Percentiles rank a stretch among this genome's conserved stretches.
phyloP scores from a whole-genome alignment of 2,888 invertebrate genomes.

The Tipula vernalis region DNA sequence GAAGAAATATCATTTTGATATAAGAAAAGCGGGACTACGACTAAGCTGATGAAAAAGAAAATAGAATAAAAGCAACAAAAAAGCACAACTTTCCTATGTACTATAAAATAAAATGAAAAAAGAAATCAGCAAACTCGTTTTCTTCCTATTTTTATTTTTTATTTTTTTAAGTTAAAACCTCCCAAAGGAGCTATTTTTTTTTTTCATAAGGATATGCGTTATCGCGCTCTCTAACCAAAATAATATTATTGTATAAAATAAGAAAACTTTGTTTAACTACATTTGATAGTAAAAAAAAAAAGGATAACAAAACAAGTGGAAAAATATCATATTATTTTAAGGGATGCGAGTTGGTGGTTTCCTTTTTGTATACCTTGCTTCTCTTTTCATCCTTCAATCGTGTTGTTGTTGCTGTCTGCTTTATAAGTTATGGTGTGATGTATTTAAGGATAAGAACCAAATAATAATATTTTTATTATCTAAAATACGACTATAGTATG shows the following conservation, averaged over 20 bases:
- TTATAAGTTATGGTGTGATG: background rate
- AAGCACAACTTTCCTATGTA: background rate
- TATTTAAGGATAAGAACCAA: background rate
- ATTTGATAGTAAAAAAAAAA: background rate
- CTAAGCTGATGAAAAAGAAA: background rate
- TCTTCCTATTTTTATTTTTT: background rate
- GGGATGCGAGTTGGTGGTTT: background rate
- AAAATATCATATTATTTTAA: background rate
- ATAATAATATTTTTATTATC: background rate
- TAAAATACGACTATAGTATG: background rate
- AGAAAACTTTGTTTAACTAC: background rate
- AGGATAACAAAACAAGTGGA: constrained; percentile 6
- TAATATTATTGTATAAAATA: background rate
- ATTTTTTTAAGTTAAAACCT: constrained; percentile 9
- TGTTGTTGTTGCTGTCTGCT: background rate
- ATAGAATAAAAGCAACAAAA: background rate
- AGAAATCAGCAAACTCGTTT: background rate
- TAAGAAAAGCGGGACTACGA: background rate
- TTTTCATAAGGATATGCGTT: constrained; percentile 12
- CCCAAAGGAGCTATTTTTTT: constrained; percentile 9
- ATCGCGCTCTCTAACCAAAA: constrained; percentile 11
- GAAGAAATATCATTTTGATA: background rate
- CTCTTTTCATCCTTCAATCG: background rate
- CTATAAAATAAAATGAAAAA: background rate
- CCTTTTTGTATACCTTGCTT: background rate